Evolutionary conservation across 2,113 vertebrate species (phyloP).

Genomic region (Charadrius vociferus): DNA sequence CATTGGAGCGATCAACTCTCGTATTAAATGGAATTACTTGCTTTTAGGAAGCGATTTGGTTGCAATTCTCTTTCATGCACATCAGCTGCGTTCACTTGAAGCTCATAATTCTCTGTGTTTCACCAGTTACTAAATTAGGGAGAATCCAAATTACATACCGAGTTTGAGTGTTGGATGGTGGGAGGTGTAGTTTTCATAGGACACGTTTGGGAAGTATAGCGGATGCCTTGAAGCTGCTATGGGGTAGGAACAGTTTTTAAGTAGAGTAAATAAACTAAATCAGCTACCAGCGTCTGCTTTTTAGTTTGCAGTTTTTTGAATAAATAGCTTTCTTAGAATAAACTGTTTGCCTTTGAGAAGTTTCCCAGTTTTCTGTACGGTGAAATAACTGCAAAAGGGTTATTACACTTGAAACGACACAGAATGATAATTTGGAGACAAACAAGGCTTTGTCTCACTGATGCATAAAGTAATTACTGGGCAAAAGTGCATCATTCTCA

Average conservation of each 20-base stretch:
- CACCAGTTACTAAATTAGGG: neutral
- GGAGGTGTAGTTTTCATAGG: neutral
- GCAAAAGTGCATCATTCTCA: conserved; percentile 44
- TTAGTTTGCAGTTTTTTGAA: neutral
- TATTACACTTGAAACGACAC: conserved; percentile 31
- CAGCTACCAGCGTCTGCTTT: neutral
- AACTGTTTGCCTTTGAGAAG: conserved; percentile 27
- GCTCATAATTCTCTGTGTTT: neutral
- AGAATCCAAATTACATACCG: neutral
- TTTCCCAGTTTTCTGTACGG: neutral
- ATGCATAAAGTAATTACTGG: conserved; percentile 57
- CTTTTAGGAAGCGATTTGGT: neutral
- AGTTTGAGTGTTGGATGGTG: neutral
- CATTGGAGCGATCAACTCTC: accelerated
- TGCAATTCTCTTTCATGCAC: neutral
- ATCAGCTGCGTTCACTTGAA: neutral
- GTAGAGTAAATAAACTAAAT: neutral
- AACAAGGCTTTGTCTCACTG: conserved; percentile 51
- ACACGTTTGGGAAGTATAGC: neutral
- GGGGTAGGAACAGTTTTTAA: neutral
- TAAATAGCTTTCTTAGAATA: neutral
- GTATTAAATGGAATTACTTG: neutral
- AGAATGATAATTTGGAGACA: conserved; percentile 44
- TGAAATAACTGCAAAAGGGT: neutral
- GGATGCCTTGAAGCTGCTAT: neutral